Evolutionary conservation across 2,888 invertebrate species (phyloP).

Genomic region (Tenthredo amoena): DNA sequence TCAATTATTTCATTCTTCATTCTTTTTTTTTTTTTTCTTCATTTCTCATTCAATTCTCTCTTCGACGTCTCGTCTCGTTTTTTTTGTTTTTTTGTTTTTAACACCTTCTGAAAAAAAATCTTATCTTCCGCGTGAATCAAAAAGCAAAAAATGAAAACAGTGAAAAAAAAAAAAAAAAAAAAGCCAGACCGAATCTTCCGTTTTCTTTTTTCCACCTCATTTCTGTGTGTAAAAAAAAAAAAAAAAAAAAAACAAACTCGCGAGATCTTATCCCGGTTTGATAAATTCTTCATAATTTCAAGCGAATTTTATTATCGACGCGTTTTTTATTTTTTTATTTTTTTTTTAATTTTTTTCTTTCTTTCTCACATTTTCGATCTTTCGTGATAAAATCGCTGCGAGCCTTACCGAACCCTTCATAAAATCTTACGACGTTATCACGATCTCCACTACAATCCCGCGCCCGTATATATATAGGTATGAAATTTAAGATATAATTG

Average conservation of each 20-base stretch:
- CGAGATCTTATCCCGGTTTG: constrained; percentile 26
- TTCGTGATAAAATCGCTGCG: not conserved
- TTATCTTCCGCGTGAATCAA: not conserved
- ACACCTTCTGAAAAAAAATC: not conserved
- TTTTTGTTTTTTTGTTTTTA: not conserved
- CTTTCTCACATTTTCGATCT: not conserved
- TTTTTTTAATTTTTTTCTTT: too few relatives aligned
- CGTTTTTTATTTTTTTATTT: not conserved
- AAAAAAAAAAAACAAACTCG: not conserved
- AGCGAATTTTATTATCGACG: constrained; percentile 16
- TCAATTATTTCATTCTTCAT: not conserved
- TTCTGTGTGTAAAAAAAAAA: too few relatives aligned
- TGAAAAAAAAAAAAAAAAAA: not conserved
- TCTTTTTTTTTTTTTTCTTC: not conserved
- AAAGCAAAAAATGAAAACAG: not conserved
- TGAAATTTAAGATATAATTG: not conserved
- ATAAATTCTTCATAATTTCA: constrained; percentile 28
- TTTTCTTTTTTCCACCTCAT: too few relatives aligned
- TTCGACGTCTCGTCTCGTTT: not conserved
- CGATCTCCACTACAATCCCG: constrained; percentile 24
- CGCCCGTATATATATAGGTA: too few relatives aligned
- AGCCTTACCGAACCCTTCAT: constrained; percentile 25
- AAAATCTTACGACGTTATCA: constrained; percentile 42
- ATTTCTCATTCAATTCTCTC: too few relatives aligned
- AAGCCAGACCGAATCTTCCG: not conserved